These are phyloP conservation scores for Yponomeuta sedellus DNA, from an alignment of 2,888 invertebrate genomes.

Conservation along the genomic window DNA sequence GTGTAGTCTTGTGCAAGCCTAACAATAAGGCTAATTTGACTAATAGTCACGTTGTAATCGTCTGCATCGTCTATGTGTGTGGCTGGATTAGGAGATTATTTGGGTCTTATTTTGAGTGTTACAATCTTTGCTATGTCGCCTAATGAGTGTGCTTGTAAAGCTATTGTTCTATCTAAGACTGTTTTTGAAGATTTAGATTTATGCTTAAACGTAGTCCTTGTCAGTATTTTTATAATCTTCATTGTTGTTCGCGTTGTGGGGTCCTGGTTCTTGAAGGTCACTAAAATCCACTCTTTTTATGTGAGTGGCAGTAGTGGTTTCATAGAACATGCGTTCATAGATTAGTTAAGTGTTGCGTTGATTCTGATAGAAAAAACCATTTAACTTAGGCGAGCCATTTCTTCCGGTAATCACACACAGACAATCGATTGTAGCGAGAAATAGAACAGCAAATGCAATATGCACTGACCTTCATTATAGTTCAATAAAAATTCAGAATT, in stretches of 20 bases:
- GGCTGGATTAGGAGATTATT: slow-evolving; percentile 68
- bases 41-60: slow-evolving; percentile 75
- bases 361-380: no score
- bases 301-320: no score
- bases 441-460: no score
- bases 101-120: slow-evolving; percentile 40
- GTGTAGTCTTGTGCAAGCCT: slow-evolving; percentile 51
- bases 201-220: slow-evolving; percentile 23
- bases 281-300: no score
- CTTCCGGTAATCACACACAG: not conserved
- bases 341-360: no score
- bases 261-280: not conserved
- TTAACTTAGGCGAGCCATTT: no score
- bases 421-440: no score
- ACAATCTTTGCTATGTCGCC: slow-evolving; percentile 33
- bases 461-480: no score
- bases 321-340: no score
- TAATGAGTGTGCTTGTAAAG: slow-evolving; percentile 60
- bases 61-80: slow-evolving; percentile 73
- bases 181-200: slow-evolving; percentile 17
- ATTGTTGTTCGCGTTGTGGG: not conserved
- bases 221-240: slow-evolving; percentile 12
- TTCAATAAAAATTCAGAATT: no score
- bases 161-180: slow-evolving; percentile 61
- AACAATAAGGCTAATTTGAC: slow-evolving; percentile 76